Evolutionary conservation across 2,888 invertebrate genomes (phyloP).

Genomic region (Penaeus monodon): DNA sequence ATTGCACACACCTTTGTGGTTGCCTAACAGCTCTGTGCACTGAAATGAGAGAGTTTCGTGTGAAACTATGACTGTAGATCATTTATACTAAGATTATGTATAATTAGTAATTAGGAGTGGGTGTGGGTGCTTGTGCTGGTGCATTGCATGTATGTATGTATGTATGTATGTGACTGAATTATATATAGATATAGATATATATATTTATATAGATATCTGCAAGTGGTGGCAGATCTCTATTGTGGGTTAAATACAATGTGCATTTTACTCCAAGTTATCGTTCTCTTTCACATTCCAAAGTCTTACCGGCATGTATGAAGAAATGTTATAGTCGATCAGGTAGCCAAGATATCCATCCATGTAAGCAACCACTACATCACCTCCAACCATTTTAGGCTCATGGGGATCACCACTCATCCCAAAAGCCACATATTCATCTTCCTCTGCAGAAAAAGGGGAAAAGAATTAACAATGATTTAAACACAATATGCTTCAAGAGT

Average conservation of each 20-base stretch:
- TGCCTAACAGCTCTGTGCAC: slow-evolving; percentile 88
- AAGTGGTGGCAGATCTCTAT: no score
- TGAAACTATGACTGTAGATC: not conserved
- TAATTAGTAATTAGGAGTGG: no score
- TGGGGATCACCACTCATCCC: slow-evolving; percentile 84
- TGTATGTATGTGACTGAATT: no score
- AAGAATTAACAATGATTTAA: no score
- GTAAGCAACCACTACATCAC: slow-evolving; percentile 85
- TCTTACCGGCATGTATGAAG: slow-evolving; percentile 81
- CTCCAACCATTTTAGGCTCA: slow-evolving; percentile 84
- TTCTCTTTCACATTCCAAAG: not conserved
- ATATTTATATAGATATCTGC: no score
- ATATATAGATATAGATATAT: no score
- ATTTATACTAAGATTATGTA: not conserved
- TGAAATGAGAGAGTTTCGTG: slow-evolving; percentile 69
- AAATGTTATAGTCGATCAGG: slow-evolving; percentile 87
- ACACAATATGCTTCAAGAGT: not conserved
- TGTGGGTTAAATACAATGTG: no score
- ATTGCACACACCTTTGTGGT: slow-evolving; percentile 87
- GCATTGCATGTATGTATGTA: no score
- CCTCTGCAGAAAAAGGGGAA: slow-evolving; percentile 70
- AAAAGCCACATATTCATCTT: slow-evolving; percentile 88
- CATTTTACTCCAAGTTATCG: no score
- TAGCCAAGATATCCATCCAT: slow-evolving; percentile 81
- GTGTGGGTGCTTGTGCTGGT: no score